Evolutionary conservation across 1,140 invertebrate genomes (phyloP).

Genomic region (Lutraria rhynchaena): DNA sequence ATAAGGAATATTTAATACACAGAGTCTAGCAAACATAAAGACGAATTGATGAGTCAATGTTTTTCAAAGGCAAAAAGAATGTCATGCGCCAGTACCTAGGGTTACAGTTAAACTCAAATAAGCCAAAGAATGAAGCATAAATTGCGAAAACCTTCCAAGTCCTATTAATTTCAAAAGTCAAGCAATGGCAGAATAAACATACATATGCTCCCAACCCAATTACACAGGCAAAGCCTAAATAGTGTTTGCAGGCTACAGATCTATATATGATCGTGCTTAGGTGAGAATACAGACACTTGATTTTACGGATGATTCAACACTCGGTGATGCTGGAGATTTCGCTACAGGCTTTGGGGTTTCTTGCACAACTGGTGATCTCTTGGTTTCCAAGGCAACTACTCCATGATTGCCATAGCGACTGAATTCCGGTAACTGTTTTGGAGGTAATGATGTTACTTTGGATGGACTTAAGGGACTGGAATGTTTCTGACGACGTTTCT

Average conservation of each 20-base stretch:
- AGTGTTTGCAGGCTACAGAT: not conserved
- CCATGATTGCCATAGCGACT: constrained; percentile 70
- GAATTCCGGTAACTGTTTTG: constrained; percentile 60
- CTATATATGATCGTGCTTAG: constrained; percentile 5
- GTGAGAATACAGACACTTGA: constrained; percentile 64
- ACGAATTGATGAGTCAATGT: no score
- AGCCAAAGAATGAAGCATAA: no score
- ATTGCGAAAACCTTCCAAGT: no score
- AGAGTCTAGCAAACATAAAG: no score
- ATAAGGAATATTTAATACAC: no score
- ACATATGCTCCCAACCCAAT: constrained; percentile 16
- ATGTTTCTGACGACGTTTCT: constrained; percentile 51
- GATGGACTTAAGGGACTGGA: constrained; percentile 1
- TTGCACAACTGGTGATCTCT: not conserved
- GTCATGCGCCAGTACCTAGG: no score
- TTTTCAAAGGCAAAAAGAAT: no score
- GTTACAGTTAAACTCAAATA: no score
- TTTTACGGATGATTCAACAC: constrained; percentile 38
- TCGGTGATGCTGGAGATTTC: not conserved
- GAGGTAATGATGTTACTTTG: not conserved
- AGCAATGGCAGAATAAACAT: no score
- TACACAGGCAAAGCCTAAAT: not conserved
- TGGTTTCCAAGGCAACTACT: constrained; percentile 61
- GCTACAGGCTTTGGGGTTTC: not conserved
- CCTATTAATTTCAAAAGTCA: no score